A percentile compares a stretch with the other conserved stretches of the same genome.
Evolutionary conservation across 2,888 invertebrate genomes (phyloP).

Genomic region (Aphidius colemani): DNA sequence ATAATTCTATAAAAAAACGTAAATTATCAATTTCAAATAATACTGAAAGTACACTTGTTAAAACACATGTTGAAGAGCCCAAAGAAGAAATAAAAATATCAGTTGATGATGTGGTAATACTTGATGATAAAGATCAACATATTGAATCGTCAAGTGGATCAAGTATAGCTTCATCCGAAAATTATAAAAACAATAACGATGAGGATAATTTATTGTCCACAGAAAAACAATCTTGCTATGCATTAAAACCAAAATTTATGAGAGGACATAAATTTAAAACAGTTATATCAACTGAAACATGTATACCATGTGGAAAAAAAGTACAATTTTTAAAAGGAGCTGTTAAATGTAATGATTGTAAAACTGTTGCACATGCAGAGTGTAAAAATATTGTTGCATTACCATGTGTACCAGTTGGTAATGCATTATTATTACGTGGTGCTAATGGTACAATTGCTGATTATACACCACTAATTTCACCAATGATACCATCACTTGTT

Average conservation of each 20-base stretch:
- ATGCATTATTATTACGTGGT: conserved; percentile 69
- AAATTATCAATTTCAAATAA: conserved; percentile 58
- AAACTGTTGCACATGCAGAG: conserved; percentile 81
- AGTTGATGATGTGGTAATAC: conserved; percentile 69
- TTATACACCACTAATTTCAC: conserved; percentile 81
- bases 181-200: conserved; percentile 26
- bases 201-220: conserved; percentile 32
- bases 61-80: conserved; percentile 74
- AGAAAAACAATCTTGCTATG: conserved; percentile 54
- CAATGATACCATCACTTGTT: conserved; percentile 92
- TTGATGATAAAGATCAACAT: conserved; percentile 44
- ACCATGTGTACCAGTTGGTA: conserved; percentile 82
- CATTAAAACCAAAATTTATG: conserved; percentile 49
- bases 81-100: conserved; percentile 71
- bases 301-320: conserved; percentile 77
- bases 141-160: no score
- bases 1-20: conserved; percentile 47
- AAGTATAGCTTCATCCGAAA: no score
- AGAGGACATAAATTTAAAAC: conserved; percentile 76
- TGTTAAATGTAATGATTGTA: conserved; percentile 83
- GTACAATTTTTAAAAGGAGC: conserved; percentile 86
- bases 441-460: conserved; percentile 77
- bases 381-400: conserved; percentile 82
- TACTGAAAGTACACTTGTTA: conserved; percentile 72
- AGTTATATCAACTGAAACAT: conserved; percentile 78